Percentiles rank a stretch among this genome's conserved stretches.
phyloP scores from a whole-genome alignment of 1,140 invertebrate genomes.

The Halesus radiatus region DNA sequence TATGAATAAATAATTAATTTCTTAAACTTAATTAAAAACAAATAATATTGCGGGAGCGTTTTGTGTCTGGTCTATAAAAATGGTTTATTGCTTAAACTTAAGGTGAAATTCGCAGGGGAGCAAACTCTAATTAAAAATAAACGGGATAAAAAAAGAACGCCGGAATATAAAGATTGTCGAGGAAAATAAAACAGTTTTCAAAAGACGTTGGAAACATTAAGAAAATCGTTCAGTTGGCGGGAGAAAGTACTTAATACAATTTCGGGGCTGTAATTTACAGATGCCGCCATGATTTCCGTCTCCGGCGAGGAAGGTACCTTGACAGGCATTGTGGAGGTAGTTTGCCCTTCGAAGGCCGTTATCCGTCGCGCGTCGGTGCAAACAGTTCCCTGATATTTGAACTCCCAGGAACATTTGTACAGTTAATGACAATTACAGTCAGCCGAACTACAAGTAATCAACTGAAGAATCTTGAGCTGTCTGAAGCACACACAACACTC shows the following conservation, averaged over 20 bases:
- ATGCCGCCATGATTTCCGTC: slow-evolving; percentile 18
- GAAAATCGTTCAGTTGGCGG: slow-evolving; percentile 22
- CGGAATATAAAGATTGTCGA: slow-evolving; percentile 12
- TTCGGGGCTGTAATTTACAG: slow-evolving; percentile 13
- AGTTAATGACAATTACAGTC: slow-evolving; percentile 50
- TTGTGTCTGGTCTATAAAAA: slow-evolving; percentile 18
- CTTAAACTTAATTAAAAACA: slow-evolving; percentile 13
- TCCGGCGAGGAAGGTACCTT: background rate
- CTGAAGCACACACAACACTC: slow-evolving; percentile 37
- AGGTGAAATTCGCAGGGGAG: slow-evolving; percentile 14
- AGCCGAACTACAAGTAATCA: slow-evolving; percentile 49
- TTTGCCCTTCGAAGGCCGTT: background rate
- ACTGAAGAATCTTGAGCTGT: slow-evolving; percentile 48
- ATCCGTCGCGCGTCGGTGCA: background rate
- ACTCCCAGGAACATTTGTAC: slow-evolving; percentile 41
- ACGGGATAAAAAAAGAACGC: background rate
- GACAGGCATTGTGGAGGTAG: too few species aligned
- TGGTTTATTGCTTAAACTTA: slow-evolving; percentile 15
- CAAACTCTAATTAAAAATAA: slow-evolving; percentile 5
- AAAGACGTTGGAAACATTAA: slow-evolving; percentile 29
- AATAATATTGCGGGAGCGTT: background rate
- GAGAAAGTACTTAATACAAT: background rate
- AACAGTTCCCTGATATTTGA: slow-evolving; percentile 23
- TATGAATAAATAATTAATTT: background rate
- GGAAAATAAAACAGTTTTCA: background rate